Conservation (phyloP, 2,888 invertebrate genomes). For the Hemaris fuciformis region DNA sequence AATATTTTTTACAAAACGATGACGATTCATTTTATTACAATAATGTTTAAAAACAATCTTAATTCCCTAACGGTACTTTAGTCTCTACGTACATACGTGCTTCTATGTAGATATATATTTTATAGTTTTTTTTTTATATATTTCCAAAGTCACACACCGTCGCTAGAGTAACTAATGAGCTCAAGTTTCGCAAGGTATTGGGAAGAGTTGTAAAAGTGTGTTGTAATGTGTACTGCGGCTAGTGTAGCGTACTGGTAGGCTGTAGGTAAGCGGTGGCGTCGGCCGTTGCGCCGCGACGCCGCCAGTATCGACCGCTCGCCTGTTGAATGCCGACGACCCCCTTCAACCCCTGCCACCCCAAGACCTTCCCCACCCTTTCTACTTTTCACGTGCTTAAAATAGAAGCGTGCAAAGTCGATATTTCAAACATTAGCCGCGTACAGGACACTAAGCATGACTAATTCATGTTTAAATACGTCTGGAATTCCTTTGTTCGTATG, state of each 20-base stretch:
- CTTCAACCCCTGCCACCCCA: slow-evolving; percentile 49
- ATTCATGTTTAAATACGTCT: slow-evolving; percentile 24
- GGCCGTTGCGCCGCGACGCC: slow-evolving; percentile 68
- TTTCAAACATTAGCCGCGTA: slow-evolving; percentile 71
- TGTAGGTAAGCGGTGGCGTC: slow-evolving; percentile 48
- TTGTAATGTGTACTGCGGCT: slow-evolving; percentile 33
- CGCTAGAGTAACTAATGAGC: too few relatives aligned
- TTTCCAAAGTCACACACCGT: neutral
- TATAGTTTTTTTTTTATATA: too few relatives aligned
- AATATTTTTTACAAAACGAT: too few relatives aligned
- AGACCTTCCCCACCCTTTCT: slow-evolving; percentile 58
- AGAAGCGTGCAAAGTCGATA: slow-evolving; percentile 77
- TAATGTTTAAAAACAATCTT: too few relatives aligned
- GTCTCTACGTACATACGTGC: too few relatives aligned
- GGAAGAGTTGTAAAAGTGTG: slow-evolving; percentile 20
- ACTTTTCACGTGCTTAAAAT: slow-evolving; percentile 80
- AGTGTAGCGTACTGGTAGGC: slow-evolving; percentile 42
- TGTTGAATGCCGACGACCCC: slow-evolving; percentile 76
- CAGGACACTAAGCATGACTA: slow-evolving; percentile 56
- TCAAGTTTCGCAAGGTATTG: slow-evolving; percentile 12
- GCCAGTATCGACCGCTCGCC: slow-evolving; percentile 76
- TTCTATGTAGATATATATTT: too few relatives aligned
- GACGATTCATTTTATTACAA: too few relatives aligned
- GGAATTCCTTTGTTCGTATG: slow-evolving; percentile 22
- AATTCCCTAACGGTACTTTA: too few relatives aligned